Evolutionary conservation across 2,888 invertebrate genomes (phyloP), one percentile per base, ranked within the genome.

Genomic region (Acleris cristana): DNA sequence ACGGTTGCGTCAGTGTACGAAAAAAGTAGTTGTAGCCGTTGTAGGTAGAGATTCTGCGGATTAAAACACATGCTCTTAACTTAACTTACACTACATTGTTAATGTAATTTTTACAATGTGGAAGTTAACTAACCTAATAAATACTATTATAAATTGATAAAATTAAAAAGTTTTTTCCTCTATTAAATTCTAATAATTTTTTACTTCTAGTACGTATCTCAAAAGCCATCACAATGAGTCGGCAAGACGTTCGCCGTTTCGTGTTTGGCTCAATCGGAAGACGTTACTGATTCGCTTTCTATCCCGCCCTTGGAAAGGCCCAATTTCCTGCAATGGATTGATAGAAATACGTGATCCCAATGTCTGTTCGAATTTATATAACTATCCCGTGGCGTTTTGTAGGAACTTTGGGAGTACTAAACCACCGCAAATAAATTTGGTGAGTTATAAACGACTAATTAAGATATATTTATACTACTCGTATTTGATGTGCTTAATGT

Each of bases 311-410:
- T 75, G 71, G 74, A 75, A 76, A 74, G 76, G 77, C 70, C 75
- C 77, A 78, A 81, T 81, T 81, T 81, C 80, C 82, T 79, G 77
- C 72, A 72, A 73, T 72, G 71, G 73, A 75, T 78, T 66, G 72
- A 73, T 65, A 71, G 71, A 71, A 70, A 65, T 73, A 77, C 76
- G 74, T 76, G 75, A 75, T 72, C 71, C 60, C 69, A 63, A 67
- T 69, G 61, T 52, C 59, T 58, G 64, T 53, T 26, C 12, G 58
- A 62, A 58, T 61, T 52, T 61, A 61, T 61, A 57, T 57, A 66
- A 66, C 66, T 62, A 60, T 61, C 55, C 21, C 26, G 49, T 62
- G 23, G 51, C 52, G 51, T 56, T 66, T 66, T 56, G 45, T 49
- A 30, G 52, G 52, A 8, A 16, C 52, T 12, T 19, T n/a, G 51